These are phyloP conservation scores for Camelus dromedarius DNA, from an alignment of 2,113 vertebrate species.

Conservation along the genomic window DNA sequence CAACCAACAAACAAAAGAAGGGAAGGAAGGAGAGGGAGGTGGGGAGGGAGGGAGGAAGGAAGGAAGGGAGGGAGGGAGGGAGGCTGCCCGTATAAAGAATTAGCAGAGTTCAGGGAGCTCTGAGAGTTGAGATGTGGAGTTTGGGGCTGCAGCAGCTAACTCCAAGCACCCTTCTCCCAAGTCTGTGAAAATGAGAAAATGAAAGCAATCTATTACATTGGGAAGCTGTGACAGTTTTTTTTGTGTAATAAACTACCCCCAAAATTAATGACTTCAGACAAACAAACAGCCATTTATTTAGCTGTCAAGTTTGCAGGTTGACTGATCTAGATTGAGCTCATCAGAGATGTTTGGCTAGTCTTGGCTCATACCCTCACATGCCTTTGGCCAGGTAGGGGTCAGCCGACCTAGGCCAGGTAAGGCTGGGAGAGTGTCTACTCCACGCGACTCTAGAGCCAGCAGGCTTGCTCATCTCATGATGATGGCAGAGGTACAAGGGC, in stretches of 20 bases:
- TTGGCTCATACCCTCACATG: background rate
- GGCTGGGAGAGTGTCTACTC: background rate
- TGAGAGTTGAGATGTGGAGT: background rate
- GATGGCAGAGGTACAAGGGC: background rate
- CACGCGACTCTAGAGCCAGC: background rate
- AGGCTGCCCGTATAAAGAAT: background rate
- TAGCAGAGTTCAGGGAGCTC: background rate
- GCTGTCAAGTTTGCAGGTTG: background rate
- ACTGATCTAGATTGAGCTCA: background rate
- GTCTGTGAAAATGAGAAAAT: slow-evolving; percentile 78
- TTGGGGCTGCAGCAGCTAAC: slow-evolving; percentile 56
- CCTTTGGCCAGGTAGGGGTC: background rate
- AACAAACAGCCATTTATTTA: background rate
- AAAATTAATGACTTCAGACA: background rate
- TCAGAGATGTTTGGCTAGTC: background rate
- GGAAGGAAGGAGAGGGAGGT: background rate
- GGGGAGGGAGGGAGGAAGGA: background rate
- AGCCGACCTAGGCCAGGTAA: background rate
- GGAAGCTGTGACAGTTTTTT: background rate
- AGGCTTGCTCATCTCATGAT: background rate
- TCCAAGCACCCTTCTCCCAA: slow-evolving; percentile 77
- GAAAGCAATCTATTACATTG: slow-evolving; percentile 66
- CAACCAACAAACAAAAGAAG: background rate
- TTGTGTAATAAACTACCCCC: background rate
- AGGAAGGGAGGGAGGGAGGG: background rate